Evolutionary conservation across 1,140 invertebrate species (phyloP), one percentile per base, ranked within the genome.

Genomic region (Aporrectodea caliginosa): DNA sequence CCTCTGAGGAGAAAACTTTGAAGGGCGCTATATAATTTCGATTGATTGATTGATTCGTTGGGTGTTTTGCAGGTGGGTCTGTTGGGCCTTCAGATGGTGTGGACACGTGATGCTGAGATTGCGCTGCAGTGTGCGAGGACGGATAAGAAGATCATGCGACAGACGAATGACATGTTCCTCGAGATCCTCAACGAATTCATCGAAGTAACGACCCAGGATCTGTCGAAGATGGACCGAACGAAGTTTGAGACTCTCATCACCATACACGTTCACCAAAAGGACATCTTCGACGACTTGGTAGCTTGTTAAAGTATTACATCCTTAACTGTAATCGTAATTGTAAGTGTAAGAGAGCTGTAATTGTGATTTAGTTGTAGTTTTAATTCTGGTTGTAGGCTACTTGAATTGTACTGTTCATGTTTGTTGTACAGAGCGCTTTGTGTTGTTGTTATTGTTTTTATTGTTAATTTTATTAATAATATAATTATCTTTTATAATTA

Each of bases 221-320:
- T 98, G 0, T 92, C 92, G 0, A 95, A 94, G 87, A 94, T 98
- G 58, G 95, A 98, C 85, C 90, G 96, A 73, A 97, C 92, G 0
- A 98, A 98, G 88, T 98, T 95, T 83, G 97, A 98, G 88, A 98
- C 96, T 0, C 89, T 98, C 0, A 98, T 98, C 82, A 98, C 96
- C 0, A 98, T 98, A 82, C 96, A 98, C 84, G 96, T 98, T 0
- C 96, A 98, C 90, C 97, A 98, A 87, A 91, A 95, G 80, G 96
- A 98, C 88, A 98, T 98, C 79, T 98, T 98, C 87, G 95, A 98
- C 89, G 94, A 95, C 85, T 85, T 98, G 91, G 77, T 78, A 16
- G n/a, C n/a, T n/a, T n/a, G n/a, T n/a, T n/a, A n/a, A n/a, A n/a
- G n/a, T n/a, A n/a, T n/a, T n/a, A n/a, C n/a, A n/a, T n/a, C n/a